phyloP scores from a whole-genome alignment of 2,113 vertebrate species.

The Taxidea taxus region DNA sequence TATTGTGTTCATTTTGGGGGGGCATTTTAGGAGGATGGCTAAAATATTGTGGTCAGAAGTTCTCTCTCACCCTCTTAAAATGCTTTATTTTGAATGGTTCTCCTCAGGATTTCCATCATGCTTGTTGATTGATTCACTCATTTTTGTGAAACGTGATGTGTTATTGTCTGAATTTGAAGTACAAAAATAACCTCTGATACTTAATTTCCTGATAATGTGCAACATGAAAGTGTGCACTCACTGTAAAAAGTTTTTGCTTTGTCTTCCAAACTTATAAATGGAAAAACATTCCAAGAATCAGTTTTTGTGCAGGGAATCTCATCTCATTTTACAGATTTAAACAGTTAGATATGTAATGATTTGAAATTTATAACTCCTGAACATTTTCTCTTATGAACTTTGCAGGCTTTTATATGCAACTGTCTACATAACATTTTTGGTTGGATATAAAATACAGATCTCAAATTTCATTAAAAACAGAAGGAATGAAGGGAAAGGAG shows the following conservation, averaged over 20 bases:
- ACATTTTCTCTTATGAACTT: background rate
- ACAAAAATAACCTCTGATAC: background rate
- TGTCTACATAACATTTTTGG: background rate
- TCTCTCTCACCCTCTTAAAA: background rate
- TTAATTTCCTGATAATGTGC: background rate
- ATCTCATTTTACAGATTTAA: background rate
- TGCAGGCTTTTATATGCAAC: background rate
- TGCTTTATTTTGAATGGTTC: background rate
- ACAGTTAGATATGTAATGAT: background rate
- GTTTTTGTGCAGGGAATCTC: background rate
- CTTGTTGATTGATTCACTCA: background rate
- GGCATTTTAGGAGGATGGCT: background rate
- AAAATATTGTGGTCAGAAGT: background rate
- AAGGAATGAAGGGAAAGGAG: background rate
- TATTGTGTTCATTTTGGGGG: background rate
- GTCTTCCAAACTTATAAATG: background rate
- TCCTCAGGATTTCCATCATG: background rate
- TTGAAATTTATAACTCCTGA: background rate
- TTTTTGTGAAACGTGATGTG: background rate
- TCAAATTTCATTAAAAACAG: background rate
- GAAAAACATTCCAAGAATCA: background rate
- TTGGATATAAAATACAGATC: background rate
- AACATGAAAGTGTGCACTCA: background rate
- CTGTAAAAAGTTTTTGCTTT: background rate
- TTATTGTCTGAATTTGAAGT: background rate